Percentiles rank a stretch among this genome's conserved stretches.
These are phyloP conservation scores for Rhizomys pruinosus DNA, from an alignment of 2,113 vertebrate species.

Conservation along the genomic window DNA sequence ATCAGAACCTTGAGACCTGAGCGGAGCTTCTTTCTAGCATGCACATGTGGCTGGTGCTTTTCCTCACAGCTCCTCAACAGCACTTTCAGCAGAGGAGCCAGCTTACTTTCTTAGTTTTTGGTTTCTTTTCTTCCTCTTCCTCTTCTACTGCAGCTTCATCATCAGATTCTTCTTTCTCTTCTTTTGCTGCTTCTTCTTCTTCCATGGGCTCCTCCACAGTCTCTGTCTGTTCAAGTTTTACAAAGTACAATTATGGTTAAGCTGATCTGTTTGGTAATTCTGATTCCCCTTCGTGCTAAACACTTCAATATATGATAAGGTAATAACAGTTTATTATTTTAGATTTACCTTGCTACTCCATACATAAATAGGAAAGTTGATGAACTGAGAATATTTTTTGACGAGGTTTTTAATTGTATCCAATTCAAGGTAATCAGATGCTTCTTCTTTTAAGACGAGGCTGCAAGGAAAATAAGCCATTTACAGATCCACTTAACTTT, in stretches of 20 bases:
- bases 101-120: conserved; percentile 96
- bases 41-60: neutral
- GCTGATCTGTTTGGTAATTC: neutral
- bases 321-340: neutral
- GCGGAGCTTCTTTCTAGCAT: neutral
- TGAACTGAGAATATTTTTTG: conserved; percentile 98
- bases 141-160: conserved; percentile 95
- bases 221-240: conserved; percentile 90
- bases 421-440: conserved; percentile 97
- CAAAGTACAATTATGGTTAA: neutral
- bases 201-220: conserved; percentile 96
- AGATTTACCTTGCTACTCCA: conserved; percentile 97
- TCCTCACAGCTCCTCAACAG: neutral
- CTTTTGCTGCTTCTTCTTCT: conserved; percentile 91
- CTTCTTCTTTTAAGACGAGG: conserved; percentile 97
- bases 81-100: neutral
- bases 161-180: conserved; percentile 91
- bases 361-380: conserved; percentile 99
- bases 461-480: conserved; percentile 82
- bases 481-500: neutral
- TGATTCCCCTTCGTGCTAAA: neutral
- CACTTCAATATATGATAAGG: neutral
- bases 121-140: conserved; percentile 96
- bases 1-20: neutral
- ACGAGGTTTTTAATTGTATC: conserved; percentile 99